Evolutionary conservation across 2,113 vertebrate species (phyloP), one percentile per base, ranked within the genome.

Genomic region (Hippocampus mohnikei): DNA sequence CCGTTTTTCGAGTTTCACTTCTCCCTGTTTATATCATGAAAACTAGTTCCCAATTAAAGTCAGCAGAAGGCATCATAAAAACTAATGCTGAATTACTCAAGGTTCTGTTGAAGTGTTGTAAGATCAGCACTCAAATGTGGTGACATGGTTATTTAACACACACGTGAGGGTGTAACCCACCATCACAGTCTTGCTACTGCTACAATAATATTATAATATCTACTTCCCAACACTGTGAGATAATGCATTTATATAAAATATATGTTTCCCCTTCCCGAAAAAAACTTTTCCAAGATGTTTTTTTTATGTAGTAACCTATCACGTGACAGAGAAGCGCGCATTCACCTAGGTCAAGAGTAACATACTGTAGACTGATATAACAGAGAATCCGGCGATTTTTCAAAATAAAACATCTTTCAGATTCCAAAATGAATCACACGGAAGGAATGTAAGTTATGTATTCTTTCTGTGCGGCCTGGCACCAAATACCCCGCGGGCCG

Each of bases 1-100:
- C 60, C 74, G 37, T 37, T 13, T n/a, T 55, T 0, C 1, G 69
- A 60, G 23, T 73, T 80, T 80, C 53, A 64, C 40, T 79, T 77
- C 68, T 15, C 10, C 23, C 33, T 72, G 16, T 42, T 2, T 27
- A 25, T 65, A 65, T 27, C 7, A 65, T 18, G 62, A 46, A 46
- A 25, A 1, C 27, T 60, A 8, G 11, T 15, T 58, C 55, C 55
- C 12, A 8, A 9, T 60, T 60, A 29, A 29, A 29, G 56, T 18
- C 27, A 60, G 16, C 27, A 33, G 15, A 33, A 60, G 58, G 0
- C 6, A 33, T 59, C 27, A 8, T 55, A 10, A n/a, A 55, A 55
- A 9, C 52, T 0, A 1, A n/a, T 33, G 58, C 16, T 29, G 27
- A 33, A 18, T 33, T 33, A 60, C 16, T 60, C 27, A 8, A 60